Evolutionary conservation across 1,140 invertebrate genomes (phyloP), one percentile per base, ranked within the genome.

Genomic region (Whitmania pigra): DNA sequence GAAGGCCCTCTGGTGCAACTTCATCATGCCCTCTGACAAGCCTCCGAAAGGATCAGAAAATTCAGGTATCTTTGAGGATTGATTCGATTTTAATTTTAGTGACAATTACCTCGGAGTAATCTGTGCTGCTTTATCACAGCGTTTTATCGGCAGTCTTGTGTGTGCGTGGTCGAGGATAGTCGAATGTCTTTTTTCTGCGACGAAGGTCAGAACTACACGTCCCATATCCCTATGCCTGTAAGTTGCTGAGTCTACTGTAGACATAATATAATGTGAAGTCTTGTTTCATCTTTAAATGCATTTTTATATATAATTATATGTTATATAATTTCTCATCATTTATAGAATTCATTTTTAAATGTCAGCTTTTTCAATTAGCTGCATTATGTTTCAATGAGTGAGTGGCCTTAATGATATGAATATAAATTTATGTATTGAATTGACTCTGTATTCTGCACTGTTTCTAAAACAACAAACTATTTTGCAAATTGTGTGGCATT

Each of bases 151-250:
- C 75, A 84, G 73, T 78, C 78, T 55, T 83, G 89, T 63, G 85
- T 94, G 76, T 88, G 90, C 80, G 80, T 93, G 57, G 82, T 92
- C 68, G 88, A 94, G 82, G 86, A 86, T 63, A 88, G 87, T 74
- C 88, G 88, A 75, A 82, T 94, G 72, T 88, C 86, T 79, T 88
- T 91, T 15, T 93, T 89, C 77, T 88, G 89, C 6, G 85, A 87
- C 67, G 86, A 88, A 76, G 91, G 91, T 15, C 87, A 92, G 82
- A 89, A 93, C 80, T 94, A 88, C 78, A 84, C 89, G 31, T 87
- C 89, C 15, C 87, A 88, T 76, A 84, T 94, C 69, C 91, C 91
- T 71, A 94, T 94, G 83, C 88, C 90, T 83, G 89, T 93, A 75
- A 86, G 83, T 76, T 85, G 31, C 71, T 4, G n/a, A n/a, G n/a